Conservation (phyloP, 2,888 invertebrate genomes). For the Phanerotoma sp. region DNA sequence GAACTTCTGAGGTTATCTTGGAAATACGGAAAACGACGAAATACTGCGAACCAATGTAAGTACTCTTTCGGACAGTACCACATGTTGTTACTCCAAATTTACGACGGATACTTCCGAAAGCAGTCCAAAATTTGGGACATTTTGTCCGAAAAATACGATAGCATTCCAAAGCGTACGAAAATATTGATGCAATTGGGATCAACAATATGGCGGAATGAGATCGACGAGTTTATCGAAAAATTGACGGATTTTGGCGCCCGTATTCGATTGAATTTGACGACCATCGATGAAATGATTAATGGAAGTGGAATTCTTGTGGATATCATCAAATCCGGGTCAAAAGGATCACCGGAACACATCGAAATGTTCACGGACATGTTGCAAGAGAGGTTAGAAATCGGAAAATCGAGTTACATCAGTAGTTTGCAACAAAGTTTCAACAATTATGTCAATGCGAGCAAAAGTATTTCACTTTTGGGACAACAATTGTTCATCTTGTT, state of each 20-base stretch:
- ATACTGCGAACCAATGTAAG: neutral
- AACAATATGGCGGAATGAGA: neutral
- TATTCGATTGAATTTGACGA: neutral
- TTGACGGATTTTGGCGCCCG: neutral
- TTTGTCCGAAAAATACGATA: neutral
- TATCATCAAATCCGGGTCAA: neutral
- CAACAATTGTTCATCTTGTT: neutral
- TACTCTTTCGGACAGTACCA: neutral
- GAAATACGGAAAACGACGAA: neutral
- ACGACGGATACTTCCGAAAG: neutral
- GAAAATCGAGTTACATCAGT: neutral
- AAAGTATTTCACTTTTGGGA: neutral
- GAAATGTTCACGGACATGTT: neutral
- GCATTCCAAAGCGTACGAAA: neutral
- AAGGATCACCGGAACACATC: neutral
- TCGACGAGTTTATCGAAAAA: neutral
- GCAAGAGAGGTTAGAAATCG: neutral
- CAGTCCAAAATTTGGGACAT: neutral
- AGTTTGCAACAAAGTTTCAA: neutral
- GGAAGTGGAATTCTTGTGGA: neutral
- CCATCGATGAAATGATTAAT: neutral
- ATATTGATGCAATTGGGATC: neutral
- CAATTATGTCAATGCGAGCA: neutral
- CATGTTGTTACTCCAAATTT: neutral
- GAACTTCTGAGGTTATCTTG: neutral